phyloP scores from a whole-genome alignment of 2,113 vertebrate genomes.

The Xenus cinereus region DNA sequence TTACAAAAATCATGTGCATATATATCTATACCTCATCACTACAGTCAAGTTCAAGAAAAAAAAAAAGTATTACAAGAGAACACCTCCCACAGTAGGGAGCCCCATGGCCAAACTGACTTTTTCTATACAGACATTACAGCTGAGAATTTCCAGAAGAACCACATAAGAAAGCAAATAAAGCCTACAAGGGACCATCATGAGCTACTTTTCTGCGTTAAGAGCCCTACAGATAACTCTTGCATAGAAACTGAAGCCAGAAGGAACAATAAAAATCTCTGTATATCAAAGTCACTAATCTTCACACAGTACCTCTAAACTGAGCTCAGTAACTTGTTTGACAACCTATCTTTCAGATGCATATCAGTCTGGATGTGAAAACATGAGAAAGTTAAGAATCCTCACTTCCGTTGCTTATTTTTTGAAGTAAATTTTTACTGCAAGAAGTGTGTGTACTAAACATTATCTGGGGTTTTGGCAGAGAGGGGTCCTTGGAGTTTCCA shows the following conservation, averaged over 20 bases:
- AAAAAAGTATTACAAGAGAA: not conserved
- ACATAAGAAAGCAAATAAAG: conserved; percentile 20
- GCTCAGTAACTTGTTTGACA: not conserved
- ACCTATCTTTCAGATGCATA: not conserved
- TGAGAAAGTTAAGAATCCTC: not conserved
- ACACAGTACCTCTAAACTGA: conserved; percentile 2
- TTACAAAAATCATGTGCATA: not conserved
- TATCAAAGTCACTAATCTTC: conserved; percentile 25
- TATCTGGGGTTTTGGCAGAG: not conserved
- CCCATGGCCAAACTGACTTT: not conserved
- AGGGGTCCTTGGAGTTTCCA: not conserved
- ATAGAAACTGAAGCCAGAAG: conserved; percentile 37
- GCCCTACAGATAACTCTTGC: conserved; percentile 27
- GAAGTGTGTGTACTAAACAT: not conserved
- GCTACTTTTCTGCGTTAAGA: conserved; percentile 15
- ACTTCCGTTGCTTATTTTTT: not conserved
- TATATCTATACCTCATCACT: not conserved
- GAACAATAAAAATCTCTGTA: conserved; percentile 39
- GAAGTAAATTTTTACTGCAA: not conserved
- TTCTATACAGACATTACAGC: not conserved
- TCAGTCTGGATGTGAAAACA: not conserved
- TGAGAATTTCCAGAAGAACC: not conserved
- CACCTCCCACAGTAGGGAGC: not conserved
- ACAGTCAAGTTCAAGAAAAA: not conserved
- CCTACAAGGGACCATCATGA: not conserved